Evolutionary conservation across 2,888 invertebrate genomes (phyloP), one percentile per base, ranked within the genome.

Genomic region (Drosophila kuntzei): DNA sequence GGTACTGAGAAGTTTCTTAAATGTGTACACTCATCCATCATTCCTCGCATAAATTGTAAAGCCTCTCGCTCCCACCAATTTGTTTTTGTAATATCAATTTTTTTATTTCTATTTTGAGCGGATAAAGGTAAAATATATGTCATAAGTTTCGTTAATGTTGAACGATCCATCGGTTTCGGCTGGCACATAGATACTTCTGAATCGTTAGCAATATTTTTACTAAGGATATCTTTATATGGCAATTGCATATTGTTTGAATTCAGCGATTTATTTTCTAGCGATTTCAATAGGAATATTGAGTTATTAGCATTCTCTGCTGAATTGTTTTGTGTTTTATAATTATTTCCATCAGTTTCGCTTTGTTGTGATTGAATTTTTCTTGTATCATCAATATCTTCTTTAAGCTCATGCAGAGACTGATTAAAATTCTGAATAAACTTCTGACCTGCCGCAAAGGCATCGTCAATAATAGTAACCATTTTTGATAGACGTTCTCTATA

Each of bases 21-120:
- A 93, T 99, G 98, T 0, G 99, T 99, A 91, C 98, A 99, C 92
- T 99, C 98, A 90, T 99, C 99, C 99, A 99, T 99, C 79, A 99
- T 95, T 0, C 98, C 98, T 50, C 97, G 94, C 99, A 99, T 99
- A 90, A 99, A 98, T 93, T 97, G 96, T 58, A 97, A 85, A 0
- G 97, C 96, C 92, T 97, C 97, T 80, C 95, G 94, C 90, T 96
- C 95, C 76, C 95, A 94, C 94, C 95, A 95, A 79, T 95, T 95
- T 58, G 94, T 94, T 90, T 94, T 94, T 55, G 92, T 93, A 84
- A 94, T 94, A 80, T 94, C 93, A 90, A 94, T 94, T 74, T 89
- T 90, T 9, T 83, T 88, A 37, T 61, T 79, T 37, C 71, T 74
- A 8, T 53, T 71, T 9, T 79, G 64, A 4, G 71, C 55, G 7